phyloP scores from a whole-genome alignment of 2,797 vertebrate species.

The Eupleurogrammus muticus region DNA sequence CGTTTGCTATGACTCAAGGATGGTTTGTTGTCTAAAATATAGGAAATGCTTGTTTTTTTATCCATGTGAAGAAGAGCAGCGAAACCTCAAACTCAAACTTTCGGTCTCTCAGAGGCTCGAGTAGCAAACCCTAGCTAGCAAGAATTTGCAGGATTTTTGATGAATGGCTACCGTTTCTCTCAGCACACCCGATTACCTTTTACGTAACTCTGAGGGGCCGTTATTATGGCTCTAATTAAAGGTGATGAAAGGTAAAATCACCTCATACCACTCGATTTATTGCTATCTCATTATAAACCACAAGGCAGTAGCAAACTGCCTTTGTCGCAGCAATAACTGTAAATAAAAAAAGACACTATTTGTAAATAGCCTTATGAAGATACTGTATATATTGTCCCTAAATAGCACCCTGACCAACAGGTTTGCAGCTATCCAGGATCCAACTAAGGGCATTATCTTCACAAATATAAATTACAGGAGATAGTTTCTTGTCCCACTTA shows the following conservation, averaged over 20 bases:
- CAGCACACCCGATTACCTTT: slow-evolving; percentile 26
- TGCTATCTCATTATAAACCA: slow-evolving; percentile 48
- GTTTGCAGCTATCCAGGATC: slow-evolving; percentile 59
- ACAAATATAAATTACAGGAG: slow-evolving; percentile 50
- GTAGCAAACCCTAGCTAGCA: slow-evolving; percentile 7
- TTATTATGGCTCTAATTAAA: slow-evolving; percentile 26
- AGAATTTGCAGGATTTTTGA: slow-evolving; percentile 23
- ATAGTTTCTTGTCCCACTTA: slow-evolving; percentile 47
- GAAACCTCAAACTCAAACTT: slow-evolving; percentile 30
- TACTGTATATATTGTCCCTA: slow-evolving; percentile 59
- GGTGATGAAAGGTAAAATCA: slow-evolving; percentile 26
- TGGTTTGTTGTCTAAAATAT: slow-evolving; percentile 13
- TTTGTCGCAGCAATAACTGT: slow-evolving; percentile 74
- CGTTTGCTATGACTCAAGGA: slow-evolving; percentile 15
- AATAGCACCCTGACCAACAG: slow-evolving; percentile 45
- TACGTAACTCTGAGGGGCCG: slow-evolving; percentile 32
- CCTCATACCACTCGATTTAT: slow-evolving; percentile 39
- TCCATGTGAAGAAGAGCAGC: slow-evolving; percentile 24
- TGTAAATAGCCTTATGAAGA: slow-evolving; percentile 73
- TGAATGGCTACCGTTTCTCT: slow-evolving; percentile 27
- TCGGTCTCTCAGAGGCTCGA: slow-evolving; percentile 26
- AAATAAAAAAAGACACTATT: slow-evolving; percentile 58
- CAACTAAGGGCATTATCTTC: slow-evolving; percentile 73
- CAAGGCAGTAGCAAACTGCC: slow-evolving; percentile 49
- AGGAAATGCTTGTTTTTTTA: slow-evolving; percentile 30